Evolutionary conservation across 2,113 vertebrate genomes (phyloP).

Genomic region (Ammospiza caudacuta): DNA sequence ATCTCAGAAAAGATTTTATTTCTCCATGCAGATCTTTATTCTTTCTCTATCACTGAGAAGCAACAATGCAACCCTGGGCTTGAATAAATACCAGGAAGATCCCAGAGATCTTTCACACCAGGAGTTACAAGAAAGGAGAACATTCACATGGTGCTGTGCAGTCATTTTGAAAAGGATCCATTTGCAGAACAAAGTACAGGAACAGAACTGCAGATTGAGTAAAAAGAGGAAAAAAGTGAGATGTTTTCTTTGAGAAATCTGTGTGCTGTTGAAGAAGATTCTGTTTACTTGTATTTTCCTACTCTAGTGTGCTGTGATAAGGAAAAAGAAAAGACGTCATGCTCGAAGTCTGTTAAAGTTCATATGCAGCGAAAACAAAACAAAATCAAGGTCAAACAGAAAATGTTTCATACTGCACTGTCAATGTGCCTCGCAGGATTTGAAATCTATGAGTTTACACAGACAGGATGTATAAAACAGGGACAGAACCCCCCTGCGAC

Average conservation of each 20-base stretch:
- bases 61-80: background rate
- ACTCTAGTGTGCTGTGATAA: background rate
- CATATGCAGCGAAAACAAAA: constrained; percentile 30
- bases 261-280: background rate
- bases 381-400: constrained; percentile 63
- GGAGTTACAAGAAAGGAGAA: constrained; percentile 23
- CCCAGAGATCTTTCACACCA: background rate
- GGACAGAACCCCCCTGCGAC: background rate
- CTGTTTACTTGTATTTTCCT: constrained; percentile 24
- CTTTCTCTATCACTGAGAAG: background rate
- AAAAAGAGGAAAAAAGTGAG: background rate
- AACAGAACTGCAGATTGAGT: background rate
- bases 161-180: constrained; percentile 11
- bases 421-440: background rate
- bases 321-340: constrained; percentile 33
- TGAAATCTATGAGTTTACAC: constrained; percentile 8
- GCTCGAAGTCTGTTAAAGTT: constrained; percentile 64
- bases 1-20: background rate
- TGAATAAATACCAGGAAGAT: background rate
- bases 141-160: background rate
- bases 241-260: background rate
- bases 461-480: constrained; percentile 13
- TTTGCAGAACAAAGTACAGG: constrained; percentile 41
- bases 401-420: constrained; percentile 40
- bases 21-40: background rate